These are phyloP conservation scores for Chiridota heheva DNA, from an alignment of 35 echinoderm and acorn worm species.

Conservation along the genomic window DNA sequence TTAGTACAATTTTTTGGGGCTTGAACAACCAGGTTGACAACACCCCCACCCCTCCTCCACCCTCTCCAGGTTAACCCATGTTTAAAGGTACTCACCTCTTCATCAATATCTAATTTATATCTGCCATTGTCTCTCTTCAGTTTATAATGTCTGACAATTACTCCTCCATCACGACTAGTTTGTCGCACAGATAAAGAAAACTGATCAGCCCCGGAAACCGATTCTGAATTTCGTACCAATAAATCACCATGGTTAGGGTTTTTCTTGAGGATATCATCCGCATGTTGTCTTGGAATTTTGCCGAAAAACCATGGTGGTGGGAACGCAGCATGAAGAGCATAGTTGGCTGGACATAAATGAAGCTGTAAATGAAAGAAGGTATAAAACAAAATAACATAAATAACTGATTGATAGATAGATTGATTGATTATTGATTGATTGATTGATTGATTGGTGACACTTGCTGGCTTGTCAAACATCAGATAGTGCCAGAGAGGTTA, in stretches of 20 bases:
- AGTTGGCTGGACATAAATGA: constrained; percentile 14
- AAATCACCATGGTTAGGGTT: constrained; percentile 45
- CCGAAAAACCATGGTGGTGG: constrained; percentile 52
- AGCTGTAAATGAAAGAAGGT: neutral
- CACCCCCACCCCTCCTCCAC: too few relatives aligned
- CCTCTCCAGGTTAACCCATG: too few relatives aligned
- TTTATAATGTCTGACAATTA: constrained; percentile 50
- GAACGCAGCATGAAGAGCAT: neutral
- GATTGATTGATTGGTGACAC: too few relatives aligned
- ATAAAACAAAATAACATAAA: too few relatives aligned
- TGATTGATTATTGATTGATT: too few relatives aligned
- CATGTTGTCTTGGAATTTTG: constrained; percentile 45
- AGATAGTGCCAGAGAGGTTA: too few relatives aligned
- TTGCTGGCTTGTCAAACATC: too few relatives aligned
- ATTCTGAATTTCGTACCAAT: constrained; percentile 40
- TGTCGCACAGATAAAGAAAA: constrained; percentile 51
- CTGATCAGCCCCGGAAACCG: constrained; percentile 16
- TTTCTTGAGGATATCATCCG: constrained; percentile 57
- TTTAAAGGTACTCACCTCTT: constrained; percentile 17
- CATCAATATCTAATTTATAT: constrained; percentile 61
- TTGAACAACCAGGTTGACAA: too few relatives aligned
- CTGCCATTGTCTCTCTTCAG: constrained; percentile 2
- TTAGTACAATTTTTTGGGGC: too few relatives aligned
- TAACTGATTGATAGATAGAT: too few relatives aligned
- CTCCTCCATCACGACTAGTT: constrained; percentile 8